phyloP scores from a whole-genome alignment of 1,140 invertebrate genomes.

The Rhagoletis zephyria region DNA sequence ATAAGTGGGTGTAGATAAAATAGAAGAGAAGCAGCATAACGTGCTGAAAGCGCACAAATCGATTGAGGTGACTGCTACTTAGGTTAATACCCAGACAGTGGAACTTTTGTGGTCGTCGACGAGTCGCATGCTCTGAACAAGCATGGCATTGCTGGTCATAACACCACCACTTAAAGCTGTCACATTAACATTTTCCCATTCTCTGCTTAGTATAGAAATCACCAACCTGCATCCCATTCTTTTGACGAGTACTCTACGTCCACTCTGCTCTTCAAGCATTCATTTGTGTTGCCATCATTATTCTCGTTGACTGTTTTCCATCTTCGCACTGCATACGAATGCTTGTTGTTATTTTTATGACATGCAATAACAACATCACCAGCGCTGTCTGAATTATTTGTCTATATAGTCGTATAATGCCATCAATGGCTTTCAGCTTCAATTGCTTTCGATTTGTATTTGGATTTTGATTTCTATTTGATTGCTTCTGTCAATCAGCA shows the following conservation, averaged over 20 bases:
- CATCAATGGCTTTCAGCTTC: conserved; percentile 47
- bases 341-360: conserved; percentile 3
- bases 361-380: neutral
- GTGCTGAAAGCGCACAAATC: neutral
- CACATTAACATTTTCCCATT: neutral
- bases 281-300: neutral
- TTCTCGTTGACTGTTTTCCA: neutral
- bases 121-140: neutral
- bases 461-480: conserved; percentile 50
- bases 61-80: neutral
- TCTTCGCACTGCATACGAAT: too few relatives aligned
- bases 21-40: neutral
- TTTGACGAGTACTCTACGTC: neutral
- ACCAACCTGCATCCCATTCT: neutral
- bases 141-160: neutral
- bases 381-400: neutral
- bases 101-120: neutral
- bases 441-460: conserved; percentile 52
- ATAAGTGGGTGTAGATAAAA: neutral
- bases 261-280: neutral
- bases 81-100: neutral
- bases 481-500: neutral
- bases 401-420: neutral
- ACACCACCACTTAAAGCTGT: neutral
- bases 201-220: neutral